Conservation (phyloP, 23 tunicate species). For the Phallusia fumigata region DNA sequence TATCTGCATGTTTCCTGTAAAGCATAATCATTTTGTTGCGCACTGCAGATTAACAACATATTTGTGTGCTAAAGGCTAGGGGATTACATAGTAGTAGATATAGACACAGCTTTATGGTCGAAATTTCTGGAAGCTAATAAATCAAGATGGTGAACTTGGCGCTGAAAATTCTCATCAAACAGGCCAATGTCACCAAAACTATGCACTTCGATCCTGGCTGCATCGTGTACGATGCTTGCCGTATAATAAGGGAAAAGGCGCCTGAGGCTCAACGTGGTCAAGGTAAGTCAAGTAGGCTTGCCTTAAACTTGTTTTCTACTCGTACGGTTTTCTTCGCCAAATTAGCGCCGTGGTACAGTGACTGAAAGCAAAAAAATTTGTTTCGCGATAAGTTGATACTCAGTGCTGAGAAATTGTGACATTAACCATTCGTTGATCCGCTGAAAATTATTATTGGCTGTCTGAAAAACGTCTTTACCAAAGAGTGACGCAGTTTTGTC, state of each 20-base stretch:
- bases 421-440: too few relatives aligned
- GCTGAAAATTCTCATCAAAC: conserved; percentile 56
- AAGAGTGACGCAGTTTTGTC: conserved; percentile 9
- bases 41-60: too few relatives aligned
- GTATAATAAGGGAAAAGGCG: conserved; percentile 75
- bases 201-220: conserved; percentile 95
- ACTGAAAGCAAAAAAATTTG: too few relatives aligned
- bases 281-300: conserved; percentile 47
- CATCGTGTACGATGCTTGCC: conserved; percentile 90
- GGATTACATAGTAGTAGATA: not conserved
- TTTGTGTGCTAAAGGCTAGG: too few relatives aligned
- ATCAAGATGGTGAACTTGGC: conserved; percentile 73
- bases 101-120: not conserved
- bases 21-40: too few relatives aligned
- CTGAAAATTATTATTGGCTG: too few relatives aligned
- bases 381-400: too few relatives aligned
- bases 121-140: not conserved
- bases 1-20: too few relatives aligned
- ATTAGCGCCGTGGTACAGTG: too few relatives aligned
- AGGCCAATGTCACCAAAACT: conserved; percentile 66
- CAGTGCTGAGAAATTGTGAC: too few relatives aligned
- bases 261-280: conserved; percentile 90
- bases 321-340: too few relatives aligned
- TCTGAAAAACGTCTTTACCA: not conserved
- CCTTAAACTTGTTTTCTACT: not conserved